A percentile compares a stretch with the other conserved stretches of the same genome.
Conservation (phyloP, 2,113 vertebrate genomes). For the Alectura lathami region DNA sequence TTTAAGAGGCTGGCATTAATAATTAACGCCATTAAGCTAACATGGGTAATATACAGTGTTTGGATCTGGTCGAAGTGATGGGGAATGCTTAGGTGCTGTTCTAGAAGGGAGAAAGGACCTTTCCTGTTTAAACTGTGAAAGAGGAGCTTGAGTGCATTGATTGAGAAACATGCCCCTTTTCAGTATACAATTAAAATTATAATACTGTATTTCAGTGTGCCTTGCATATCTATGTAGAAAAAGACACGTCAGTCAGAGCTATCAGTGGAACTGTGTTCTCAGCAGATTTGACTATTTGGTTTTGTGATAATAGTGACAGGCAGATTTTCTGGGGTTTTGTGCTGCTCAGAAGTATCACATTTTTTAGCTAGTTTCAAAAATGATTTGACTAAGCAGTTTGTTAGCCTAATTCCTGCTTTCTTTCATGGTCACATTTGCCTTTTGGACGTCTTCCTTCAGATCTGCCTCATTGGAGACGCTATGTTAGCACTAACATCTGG, state of each 20-base stretch:
- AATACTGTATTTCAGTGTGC: neutral
- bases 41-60: neutral
- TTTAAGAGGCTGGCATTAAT: neutral
- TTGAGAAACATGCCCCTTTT: neutral
- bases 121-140: neutral
- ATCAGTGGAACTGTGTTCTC: neutral
- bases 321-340: neutral
- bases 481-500: neutral
- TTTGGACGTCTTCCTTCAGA: neutral
- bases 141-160: neutral
- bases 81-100: neutral
- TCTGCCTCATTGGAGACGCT: neutral
- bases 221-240: neutral
- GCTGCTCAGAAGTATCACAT: neutral
- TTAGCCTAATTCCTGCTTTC: neutral
- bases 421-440: neutral
- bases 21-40: neutral
- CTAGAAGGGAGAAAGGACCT: neutral
- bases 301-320: neutral
- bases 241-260: neutral
- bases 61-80: neutral
- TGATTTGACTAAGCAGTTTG: neutral
- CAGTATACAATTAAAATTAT: neutral
- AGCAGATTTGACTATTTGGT: neutral
- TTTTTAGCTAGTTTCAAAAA: neutral